Percentiles rank a stretch among this genome's conserved stretches.
Conservation (phyloP, 2,888 invertebrate genomes). For the Philereme vetulata region DNA sequence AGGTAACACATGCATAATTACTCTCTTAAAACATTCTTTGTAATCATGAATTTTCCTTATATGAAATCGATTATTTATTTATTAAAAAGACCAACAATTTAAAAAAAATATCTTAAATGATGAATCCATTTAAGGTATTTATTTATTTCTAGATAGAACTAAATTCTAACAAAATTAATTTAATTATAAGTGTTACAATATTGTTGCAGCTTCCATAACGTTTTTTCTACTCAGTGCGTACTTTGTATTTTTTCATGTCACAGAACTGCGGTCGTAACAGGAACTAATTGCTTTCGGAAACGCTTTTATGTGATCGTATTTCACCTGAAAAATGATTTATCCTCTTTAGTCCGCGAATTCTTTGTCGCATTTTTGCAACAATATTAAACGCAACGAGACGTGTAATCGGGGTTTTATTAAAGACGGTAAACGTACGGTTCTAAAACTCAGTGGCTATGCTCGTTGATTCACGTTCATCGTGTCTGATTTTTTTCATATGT, state of each 20-base stretch:
- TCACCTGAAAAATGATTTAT: constrained; percentile 82
- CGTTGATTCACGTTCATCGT: no score
- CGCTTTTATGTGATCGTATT: constrained; percentile 80
- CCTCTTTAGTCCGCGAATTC: constrained; percentile 58
- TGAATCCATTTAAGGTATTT: no score
- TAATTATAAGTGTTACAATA: no score
- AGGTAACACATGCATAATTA: no score
- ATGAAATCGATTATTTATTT: no score
- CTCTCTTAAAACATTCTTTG: no score
- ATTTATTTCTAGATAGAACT: no score
- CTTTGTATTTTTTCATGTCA: constrained; percentile 59
- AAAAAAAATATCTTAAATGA: no score
- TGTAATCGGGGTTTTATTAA: constrained; percentile 33
- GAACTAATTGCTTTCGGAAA: constrained; percentile 83
- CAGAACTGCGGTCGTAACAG: constrained; percentile 74
- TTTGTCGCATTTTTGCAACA: constrained; percentile 61
- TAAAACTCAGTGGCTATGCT: neutral
- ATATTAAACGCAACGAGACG: constrained; percentile 38
- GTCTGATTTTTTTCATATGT: no score
- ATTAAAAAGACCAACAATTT: no score
- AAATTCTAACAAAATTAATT: no score
- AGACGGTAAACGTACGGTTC: constrained; percentile 15
- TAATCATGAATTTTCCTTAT: no score
- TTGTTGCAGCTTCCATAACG: constrained; percentile 12
- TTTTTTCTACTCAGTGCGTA: constrained; percentile 44